Evolutionary conservation across 2,797 vertebrate genomes (phyloP), one percentile per base, ranked within the genome.

Genomic region (Myripristis jacobus): DNA sequence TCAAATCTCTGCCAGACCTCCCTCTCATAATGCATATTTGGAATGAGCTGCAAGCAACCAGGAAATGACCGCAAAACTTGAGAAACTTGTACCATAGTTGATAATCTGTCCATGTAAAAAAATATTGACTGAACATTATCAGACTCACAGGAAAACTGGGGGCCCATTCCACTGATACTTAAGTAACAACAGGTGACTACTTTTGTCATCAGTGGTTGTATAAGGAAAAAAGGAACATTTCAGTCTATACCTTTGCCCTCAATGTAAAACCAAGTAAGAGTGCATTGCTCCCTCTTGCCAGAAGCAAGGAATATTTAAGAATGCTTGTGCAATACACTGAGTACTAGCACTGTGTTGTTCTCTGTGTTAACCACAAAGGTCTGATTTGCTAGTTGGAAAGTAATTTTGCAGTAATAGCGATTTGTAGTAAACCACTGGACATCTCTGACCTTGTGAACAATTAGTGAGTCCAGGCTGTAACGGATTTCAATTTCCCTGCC

Each of bases 381-480:
- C 19, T n/a, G n/a, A 53, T 27, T 18, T 53, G 29, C 51, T 53
- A 53, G 24, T 21, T 53, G 4, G n/a, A 2, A 4, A 44, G 43
- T 29, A 53, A 53, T 18, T 44, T 21, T 25, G 21, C 18, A 24
- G n/a, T 58, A 21, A 57, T 58, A 56, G 44, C 38, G 65, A 67
- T 50, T 48, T 48, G 21, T 21, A 60, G 34, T 52, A 31, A 41
- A 60, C 47, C 47, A 6, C 36, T 31, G 24, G 21, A 25, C 69
- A 60, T 64, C 78, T 81, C 46, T 79, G 70, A 82, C 84, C 85
- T 77, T 81, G 79, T 79, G 80, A 79, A 80, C 73, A 80, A 83
- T 79, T 80, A 84, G 72, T 55, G 60, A 73, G 77, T 67, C 65
- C 71, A 54, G 66, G 60, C 57, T 79, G 61, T 81, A 88, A 81